A percentile compares a stretch with the other conserved stretches of the same genome.
phyloP scores from a whole-genome alignment of 2,797 vertebrate genomes.

The Macroramphosus scolopax region DNA sequence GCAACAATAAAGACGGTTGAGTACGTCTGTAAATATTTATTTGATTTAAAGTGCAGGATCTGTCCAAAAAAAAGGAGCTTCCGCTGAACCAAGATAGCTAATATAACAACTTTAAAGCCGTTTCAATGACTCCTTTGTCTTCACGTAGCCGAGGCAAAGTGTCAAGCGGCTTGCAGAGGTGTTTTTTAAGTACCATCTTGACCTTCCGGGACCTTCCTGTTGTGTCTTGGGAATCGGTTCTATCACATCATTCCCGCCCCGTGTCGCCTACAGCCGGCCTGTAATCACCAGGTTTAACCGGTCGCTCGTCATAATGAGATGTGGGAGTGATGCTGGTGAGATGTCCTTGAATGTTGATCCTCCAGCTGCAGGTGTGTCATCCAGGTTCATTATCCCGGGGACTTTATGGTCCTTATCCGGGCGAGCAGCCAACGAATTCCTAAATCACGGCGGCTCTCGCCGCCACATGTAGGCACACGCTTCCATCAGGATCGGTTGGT shows the following conservation, averaged over 20 bases:
- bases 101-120: no score
- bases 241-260: slow-evolving; percentile 18
- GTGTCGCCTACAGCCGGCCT: slow-evolving; percentile 18
- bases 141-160: no score
- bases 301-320: slow-evolving; percentile 49
- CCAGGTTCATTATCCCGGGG: slow-evolving; percentile 36
- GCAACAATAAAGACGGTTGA: no score
- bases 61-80: no score
- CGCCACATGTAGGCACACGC: slow-evolving; percentile 11
- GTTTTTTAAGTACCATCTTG: no score
- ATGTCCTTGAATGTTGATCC: slow-evolving; percentile 49
- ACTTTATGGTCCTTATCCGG: slow-evolving; percentile 46
- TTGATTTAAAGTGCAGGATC: no score
- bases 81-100: no score
- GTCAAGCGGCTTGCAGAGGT: no score
- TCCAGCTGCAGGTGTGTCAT: slow-evolving; percentile 51
- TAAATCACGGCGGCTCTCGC: slow-evolving; percentile 26
- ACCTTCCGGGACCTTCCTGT: slow-evolving; percentile 38
- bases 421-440: slow-evolving; percentile 29
- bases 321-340: slow-evolving; percentile 32
- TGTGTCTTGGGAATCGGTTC: slow-evolving; percentile 27
- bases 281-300: slow-evolving; percentile 55
- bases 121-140: no score
- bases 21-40: no score
- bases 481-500: slow-evolving; percentile 20